Conservation (phyloP, 2,888 invertebrate species). For the Eupithecia dodoneata region DNA sequence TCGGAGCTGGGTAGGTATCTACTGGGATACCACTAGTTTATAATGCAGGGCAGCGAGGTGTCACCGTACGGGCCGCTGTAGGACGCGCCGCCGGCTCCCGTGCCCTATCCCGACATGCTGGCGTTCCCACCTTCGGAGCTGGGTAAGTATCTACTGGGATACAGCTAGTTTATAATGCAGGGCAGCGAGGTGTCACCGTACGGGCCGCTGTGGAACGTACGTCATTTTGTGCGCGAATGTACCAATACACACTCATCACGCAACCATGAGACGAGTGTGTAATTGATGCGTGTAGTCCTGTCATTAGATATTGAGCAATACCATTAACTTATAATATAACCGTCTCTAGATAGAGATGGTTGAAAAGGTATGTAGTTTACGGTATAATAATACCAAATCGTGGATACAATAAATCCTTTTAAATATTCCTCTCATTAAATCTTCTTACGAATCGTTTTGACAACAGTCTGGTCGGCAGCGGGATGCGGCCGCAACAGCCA, state of each 20-base stretch:
- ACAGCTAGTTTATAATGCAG: conserved; percentile 48
- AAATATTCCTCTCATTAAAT: neutral
- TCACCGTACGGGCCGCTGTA: conserved; percentile 86
- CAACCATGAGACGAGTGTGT: too few species aligned
- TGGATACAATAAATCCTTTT: neutral
- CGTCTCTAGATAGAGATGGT: too few species aligned
- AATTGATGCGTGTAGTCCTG: too few species aligned
- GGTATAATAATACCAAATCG: too few species aligned
- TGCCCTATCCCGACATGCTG: conserved; percentile 88
- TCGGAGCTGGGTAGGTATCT: conserved; percentile 81
- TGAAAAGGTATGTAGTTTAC: too few species aligned
- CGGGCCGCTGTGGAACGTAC: conserved; percentile 85
- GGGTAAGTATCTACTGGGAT: conserved; percentile 68
- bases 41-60: conserved; percentile 74
- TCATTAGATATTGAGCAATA: too few species aligned
- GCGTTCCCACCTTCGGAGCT: conserved; percentile 88
- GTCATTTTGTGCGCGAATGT: too few species aligned
- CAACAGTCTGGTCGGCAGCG: conserved; percentile 78
- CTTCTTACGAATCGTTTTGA: conserved; percentile 15
- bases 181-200: conserved; percentile 83
- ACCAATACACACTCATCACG: too few species aligned
- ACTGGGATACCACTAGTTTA: conserved; percentile 54
- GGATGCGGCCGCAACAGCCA: conserved; percentile 70
- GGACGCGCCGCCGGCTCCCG: conserved; percentile 86
- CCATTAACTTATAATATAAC: too few species aligned